These are phyloP conservation scores for Percopsis transmontana DNA, from an alignment of 2,113 vertebrate species.

Conservation along the genomic window DNA sequence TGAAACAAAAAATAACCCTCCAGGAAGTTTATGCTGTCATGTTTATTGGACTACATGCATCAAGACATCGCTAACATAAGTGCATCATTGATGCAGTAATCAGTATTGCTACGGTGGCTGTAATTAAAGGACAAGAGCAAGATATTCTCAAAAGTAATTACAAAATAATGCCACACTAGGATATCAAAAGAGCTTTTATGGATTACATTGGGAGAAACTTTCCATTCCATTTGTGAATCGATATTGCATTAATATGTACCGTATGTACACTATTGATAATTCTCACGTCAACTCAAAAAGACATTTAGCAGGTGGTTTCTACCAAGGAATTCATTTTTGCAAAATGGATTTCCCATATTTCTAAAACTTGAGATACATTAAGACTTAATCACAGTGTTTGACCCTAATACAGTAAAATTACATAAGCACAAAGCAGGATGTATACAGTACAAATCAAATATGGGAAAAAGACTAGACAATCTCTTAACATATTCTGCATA, in stretches of 20 bases:
- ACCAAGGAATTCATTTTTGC: slow-evolving; percentile 8
- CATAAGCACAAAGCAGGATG: slow-evolving; percentile 58
- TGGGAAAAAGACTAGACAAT: slow-evolving; percentile 26
- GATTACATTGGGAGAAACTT: slow-evolving; percentile 10
- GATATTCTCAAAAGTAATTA: slow-evolving; percentile 20
- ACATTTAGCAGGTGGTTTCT: slow-evolving; percentile 14
- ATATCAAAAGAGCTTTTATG: slow-evolving; percentile 1
- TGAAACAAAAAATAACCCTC: too few relatives aligned
- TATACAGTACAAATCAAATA: slow-evolving; percentile 41
- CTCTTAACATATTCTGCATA: slow-evolving; percentile 41
- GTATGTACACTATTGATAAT: slow-evolving; percentile 9
- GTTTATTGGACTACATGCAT: slow-evolving; percentile 74
- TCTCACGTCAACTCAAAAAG: slow-evolving; percentile 24
- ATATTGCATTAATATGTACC: slow-evolving; percentile 20
- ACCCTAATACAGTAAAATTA: slow-evolving; percentile 25
- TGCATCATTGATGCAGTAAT: slow-evolving; percentile 58
- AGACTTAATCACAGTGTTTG: slow-evolving; percentile 25
- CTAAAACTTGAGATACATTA: slow-evolving; percentile 14
- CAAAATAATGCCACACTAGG: slow-evolving; percentile 22
- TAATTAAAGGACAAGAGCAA: slow-evolving; percentile 19
- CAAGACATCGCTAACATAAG: slow-evolving; percentile 56
- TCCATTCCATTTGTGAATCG: neutral
- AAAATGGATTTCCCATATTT: slow-evolving; percentile 12
- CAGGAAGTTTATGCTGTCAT: slow-evolving; percentile 13
- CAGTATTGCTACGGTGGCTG: slow-evolving; percentile 34